Conservation (phyloP, 2,113 vertebrate genomes). For the Malurus elegans region DNA sequence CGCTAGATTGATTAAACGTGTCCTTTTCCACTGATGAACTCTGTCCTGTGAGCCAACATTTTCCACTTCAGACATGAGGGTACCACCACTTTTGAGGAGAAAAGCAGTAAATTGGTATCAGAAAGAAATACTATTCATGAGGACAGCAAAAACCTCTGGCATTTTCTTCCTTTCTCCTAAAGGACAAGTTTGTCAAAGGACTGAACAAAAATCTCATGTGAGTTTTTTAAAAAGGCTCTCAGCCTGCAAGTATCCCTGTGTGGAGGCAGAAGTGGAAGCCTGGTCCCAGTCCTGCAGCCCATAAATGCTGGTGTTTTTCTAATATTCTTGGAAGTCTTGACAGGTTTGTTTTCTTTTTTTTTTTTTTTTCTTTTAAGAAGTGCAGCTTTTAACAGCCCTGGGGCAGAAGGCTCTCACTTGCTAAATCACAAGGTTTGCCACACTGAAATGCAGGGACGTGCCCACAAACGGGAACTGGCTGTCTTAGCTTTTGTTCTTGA, state of each 20-base stretch:
- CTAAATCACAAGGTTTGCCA: slow-evolving; percentile 59
- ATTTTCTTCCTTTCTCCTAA: background rate
- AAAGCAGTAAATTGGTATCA: background rate
- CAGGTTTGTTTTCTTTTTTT: background rate
- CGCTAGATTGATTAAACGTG: background rate
- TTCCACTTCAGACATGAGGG: background rate
- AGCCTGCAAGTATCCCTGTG: background rate
- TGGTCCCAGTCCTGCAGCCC: background rate
- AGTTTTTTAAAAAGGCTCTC: background rate
- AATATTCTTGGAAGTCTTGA: slow-evolving; percentile 24
- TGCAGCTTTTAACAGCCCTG: background rate
- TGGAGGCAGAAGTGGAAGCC: background rate
- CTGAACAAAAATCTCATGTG: background rate
- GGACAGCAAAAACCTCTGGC: background rate
- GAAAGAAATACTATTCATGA: background rate
- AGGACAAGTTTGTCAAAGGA: background rate
- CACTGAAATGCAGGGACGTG: slow-evolving; percentile 58
- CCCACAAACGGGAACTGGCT: slow-evolving; percentile 59
- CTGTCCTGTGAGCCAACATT: background rate
- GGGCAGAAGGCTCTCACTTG: slow-evolving; percentile 45
- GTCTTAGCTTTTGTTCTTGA: slow-evolving; percentile 68
- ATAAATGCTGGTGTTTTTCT: background rate
- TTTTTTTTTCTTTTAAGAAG: background rate
- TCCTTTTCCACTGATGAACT: background rate
- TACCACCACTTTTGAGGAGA: background rate